Base-by-base conservation (phyloP, 2,888 invertebrate genomes). In the Choristoneura rosaceana region DNA sequence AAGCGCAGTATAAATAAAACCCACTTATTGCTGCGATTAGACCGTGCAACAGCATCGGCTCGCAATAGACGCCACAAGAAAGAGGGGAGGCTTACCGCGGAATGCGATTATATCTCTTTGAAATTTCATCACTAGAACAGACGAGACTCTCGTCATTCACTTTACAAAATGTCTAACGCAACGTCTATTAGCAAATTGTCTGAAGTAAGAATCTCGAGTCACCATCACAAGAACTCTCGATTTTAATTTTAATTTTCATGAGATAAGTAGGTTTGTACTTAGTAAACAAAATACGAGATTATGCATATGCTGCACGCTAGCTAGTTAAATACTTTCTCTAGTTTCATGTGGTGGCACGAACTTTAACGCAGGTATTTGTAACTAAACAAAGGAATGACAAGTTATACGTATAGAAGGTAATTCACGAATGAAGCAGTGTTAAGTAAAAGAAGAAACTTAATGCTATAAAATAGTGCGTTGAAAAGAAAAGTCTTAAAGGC, bases 21-120 rank as follows among this genome's bases (percentile, higher is more conserved):
- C 82, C 81, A 86, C 82, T 82, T 83, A 79, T 83, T 77, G 78
- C 78, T 77, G 78, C 78, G 76, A 76, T 74, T 69, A 59, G 73
- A 71, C 64, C 73, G 74, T 69, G 78, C 80, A 77, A 74, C 78
- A 78, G 75, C 81, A 80, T 79, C 79, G 81, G 81, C 82, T 81
- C 84, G 86, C 84, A 85, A 84, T 81, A 80, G 76, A 70, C 60
- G 68, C 75, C 78, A 75, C 71, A 69, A 59, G 75, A 77, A 81
- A 82, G 88, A 81, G 82, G 83, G 85, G 86, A 80, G 82, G 79
- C 82, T 82, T 78, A 87, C 87, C 87, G 89, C 88, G 86, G 90
- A 90, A 90, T 90, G 87, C 85, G 84, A 90, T 90, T 89, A 87
- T 84, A 86, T 85, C 85, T 85, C 81, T 81, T 83, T 81, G 82